phyloP scores from a whole-genome alignment of 2,113 vertebrate genomes.

The Tachysurus vachellii region DNA sequence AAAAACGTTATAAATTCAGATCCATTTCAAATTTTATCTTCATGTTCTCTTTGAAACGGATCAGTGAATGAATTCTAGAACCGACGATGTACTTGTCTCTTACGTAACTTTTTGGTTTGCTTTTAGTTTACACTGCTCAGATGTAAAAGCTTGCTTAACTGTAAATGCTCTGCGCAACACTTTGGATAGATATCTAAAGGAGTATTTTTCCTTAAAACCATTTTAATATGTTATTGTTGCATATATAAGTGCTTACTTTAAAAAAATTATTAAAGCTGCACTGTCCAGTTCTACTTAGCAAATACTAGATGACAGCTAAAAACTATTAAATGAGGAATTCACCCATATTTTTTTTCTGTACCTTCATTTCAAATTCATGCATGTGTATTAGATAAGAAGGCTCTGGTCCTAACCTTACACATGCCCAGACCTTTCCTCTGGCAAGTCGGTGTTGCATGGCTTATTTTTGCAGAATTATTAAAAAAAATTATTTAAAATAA shows the following conservation, averaged over 20 bases:
- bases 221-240: background rate
- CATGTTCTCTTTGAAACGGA: background rate
- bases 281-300: background rate
- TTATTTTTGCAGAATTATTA: background rate
- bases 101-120: background rate
- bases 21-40: background rate
- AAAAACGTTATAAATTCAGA: background rate
- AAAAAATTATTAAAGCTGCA: constrained; percentile 22
- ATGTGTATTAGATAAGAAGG: background rate
- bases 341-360: background rate
- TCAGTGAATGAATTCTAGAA: constrained; percentile 6
- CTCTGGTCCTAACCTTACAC: background rate
- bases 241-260: constrained; percentile 6
- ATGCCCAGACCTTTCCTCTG: background rate
- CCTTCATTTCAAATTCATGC: background rate
- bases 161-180: constrained; percentile 2
- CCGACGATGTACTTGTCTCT: background rate
- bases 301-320: background rate
- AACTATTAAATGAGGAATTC: background rate
- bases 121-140: constrained; percentile 17
- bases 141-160: constrained; percentile 15
- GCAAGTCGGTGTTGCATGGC: background rate
- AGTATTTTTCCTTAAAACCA: background rate
- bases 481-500: background rate
- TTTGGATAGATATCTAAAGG: constrained; percentile 15